Evolutionary conservation across 2,113 vertebrate species (phyloP).

Genomic region (Fulica atra): DNA sequence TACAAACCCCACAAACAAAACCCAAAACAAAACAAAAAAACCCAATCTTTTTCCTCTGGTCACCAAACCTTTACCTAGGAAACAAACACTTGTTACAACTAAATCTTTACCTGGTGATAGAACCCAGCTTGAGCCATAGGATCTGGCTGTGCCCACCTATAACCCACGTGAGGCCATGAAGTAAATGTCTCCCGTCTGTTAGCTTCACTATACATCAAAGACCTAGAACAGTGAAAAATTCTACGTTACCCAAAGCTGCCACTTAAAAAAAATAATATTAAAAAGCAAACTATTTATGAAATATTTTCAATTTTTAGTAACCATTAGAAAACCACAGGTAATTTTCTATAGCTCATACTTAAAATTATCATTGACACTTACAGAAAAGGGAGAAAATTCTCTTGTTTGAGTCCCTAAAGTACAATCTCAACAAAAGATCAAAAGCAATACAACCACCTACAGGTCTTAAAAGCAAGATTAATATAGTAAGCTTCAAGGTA

Average conservation of each 20-base stretch:
- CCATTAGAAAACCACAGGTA: not conserved
- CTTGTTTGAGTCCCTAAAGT: not conserved
- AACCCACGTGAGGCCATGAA: conserved; percentile 97
- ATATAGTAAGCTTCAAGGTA: not conserved
- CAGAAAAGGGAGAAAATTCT: not conserved
- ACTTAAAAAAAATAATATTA: not conserved
- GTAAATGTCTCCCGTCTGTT: conserved; percentile 98
- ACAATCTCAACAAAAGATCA: not conserved
- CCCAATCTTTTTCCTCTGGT: not conserved
- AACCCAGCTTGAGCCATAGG: conserved; percentile 99
- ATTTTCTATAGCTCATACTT: not conserved
- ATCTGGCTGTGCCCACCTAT: conserved; percentile 98
- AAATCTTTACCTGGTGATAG: conserved; percentile 92
- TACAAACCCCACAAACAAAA: no score
- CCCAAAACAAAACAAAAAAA: no score
- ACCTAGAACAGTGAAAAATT: conserved; percentile 76
- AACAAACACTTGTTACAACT: not conserved
- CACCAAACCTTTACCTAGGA: not conserved
- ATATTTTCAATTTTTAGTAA: not conserved
- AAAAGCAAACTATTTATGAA: not conserved
- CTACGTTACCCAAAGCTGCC: not conserved
- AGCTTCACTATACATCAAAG: conserved; percentile 98
- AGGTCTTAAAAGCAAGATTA: not conserved
- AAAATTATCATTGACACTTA: not conserved
- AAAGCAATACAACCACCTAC: not conserved